These are phyloP conservation scores for Tachina grossa DNA, from an alignment of 2,888 invertebrate species.

Conservation along the genomic window DNA sequence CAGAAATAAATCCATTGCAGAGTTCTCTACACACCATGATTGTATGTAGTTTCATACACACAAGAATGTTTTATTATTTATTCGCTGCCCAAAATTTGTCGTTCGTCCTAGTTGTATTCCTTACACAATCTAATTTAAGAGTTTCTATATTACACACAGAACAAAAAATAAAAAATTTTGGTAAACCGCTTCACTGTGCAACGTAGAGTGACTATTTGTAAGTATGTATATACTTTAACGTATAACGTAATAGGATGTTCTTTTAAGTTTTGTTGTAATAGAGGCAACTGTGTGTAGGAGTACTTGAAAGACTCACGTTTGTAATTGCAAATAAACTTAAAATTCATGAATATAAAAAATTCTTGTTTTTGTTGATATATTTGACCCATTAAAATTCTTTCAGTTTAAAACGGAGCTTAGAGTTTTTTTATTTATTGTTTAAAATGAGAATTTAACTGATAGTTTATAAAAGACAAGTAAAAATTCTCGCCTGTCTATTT, in stretches of 20 bases:
- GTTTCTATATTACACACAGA: no score
- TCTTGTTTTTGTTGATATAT: no score
- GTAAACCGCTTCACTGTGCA: background rate
- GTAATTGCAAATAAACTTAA: conserved; percentile 9
- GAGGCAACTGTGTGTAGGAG: conserved; percentile 46
- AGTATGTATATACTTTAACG: background rate
- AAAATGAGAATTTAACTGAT: background rate
- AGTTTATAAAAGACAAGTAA: background rate
- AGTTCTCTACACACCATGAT: no score
- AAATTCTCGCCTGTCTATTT: no score
- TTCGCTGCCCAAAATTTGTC: no score
- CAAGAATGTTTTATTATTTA: no score
- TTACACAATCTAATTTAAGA: no score
- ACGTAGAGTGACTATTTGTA: background rate
- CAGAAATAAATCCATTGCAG: no score
- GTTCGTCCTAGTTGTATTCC: no score
- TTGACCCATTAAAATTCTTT: no score
- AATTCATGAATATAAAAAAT: conserved; percentile 9
- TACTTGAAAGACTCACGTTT: conserved; percentile 15
- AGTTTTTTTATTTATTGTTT: background rate
- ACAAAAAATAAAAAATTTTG: background rate
- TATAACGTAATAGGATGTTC: conserved; percentile 27
- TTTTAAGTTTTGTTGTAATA: conserved; percentile 4
- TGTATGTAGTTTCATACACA: no score
- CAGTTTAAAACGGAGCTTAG: background rate